Base-by-base conservation (phyloP, 2,797 vertebrate genomes). In the Uromys caudimaculatus region DNA sequence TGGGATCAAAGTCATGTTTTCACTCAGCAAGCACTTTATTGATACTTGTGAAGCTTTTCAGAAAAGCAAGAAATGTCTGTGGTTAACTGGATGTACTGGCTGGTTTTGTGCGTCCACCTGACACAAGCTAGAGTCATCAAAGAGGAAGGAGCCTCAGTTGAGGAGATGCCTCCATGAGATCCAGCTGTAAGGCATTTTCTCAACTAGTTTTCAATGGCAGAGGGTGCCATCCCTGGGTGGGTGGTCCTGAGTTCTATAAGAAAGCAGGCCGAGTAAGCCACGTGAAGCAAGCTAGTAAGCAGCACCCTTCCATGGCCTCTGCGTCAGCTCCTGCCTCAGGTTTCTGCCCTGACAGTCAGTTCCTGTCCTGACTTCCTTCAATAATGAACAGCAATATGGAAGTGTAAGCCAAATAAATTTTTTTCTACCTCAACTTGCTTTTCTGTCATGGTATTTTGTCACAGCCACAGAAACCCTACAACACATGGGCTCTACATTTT, bases 41-140 rank as follows among this genome's bases (percentile, higher is more conserved):
- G 23, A 71, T 41, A 90, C 4, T 24, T 93, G 84, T 86, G 89
- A 94, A 95, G 73, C 27, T 89, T 75, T 84, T 23, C 47, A 92
- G 58, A 47, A 79, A 76, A 76, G 44, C 83, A 95, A 91, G 56
- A 89, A 95, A 89, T 89, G 9, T 19, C 86, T 62, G 60, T 77
- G 62, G 62, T 50, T 94, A 93, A 84, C 73, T 67, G 54, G 41
- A 24, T 76, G 6, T 29, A 27, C 73, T 47, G 2, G 73, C 12
- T 76, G 73, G 41, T 27, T 76, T 44, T 75, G 73, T 44, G 6
- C 29, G 73, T 23, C 24, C 16, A 44, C 41, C 29, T 47, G 73
- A 29, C 73, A 76, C 44, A 76, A 76, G 12, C 6, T 75, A 47
- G 44, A 76, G 24, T 75, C 11, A 75, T 27, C 23, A 75, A 24